Evolutionary conservation across 23 tunicate species (phyloP).

Genomic region (Styela clava): DNA sequence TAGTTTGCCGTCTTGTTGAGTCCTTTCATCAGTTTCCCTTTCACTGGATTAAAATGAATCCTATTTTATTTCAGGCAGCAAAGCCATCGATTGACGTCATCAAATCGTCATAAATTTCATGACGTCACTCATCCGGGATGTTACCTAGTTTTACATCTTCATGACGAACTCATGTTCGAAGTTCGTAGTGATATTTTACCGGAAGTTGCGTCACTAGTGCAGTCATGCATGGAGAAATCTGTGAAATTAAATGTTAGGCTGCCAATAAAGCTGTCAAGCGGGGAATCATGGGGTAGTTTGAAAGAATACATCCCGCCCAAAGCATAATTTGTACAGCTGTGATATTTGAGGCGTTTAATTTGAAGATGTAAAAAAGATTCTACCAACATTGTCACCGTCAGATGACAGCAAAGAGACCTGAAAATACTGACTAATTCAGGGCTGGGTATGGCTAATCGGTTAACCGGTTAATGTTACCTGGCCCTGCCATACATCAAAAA

Average conservation of each 20-base stretch:
- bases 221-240: conserved; percentile 55
- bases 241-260: conserved; percentile 46
- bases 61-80: background rate
- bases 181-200: conserved; percentile 24
- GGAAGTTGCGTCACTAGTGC: conserved; percentile 40
- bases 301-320: conserved; percentile 34
- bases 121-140: background rate
- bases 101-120: conserved; percentile 9
- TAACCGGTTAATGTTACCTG: no score
- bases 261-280: conserved; percentile 40
- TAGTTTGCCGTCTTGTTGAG: no score
- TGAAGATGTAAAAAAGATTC: no score
- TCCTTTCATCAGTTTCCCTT: no score
- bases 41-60: no score
- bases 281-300: conserved; percentile 60
- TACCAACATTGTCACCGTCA: no score
- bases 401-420: no score
- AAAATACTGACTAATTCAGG: no score
- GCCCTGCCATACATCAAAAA: no score
- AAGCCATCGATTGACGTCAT: background rate
- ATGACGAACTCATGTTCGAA: conserved; percentile 95
- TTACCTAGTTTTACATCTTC: conserved; percentile 58
- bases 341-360: background rate
- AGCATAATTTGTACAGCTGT: no score
- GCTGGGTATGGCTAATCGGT: no score